Base-by-base conservation (phyloP, 2,113 vertebrate species). In the Dicrurus megarhynchus region DNA sequence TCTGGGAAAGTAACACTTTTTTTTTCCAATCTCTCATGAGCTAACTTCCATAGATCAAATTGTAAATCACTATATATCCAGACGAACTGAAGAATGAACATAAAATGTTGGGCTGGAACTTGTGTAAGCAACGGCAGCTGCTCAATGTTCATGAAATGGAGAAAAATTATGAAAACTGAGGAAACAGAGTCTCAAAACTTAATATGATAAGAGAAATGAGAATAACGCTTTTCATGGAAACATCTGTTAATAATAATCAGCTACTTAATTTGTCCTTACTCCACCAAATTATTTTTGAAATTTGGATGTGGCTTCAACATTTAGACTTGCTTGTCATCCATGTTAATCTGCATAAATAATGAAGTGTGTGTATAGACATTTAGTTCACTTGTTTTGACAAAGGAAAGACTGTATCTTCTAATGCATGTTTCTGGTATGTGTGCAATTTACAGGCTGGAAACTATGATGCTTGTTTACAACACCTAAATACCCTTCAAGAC, bases 401-500 rank as follows among this genome's bases (percentile, higher is more conserved):
- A 47, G 20, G 27, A 35, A 60, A 32, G 33, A 22, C 47, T 73
- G 5, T 80, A 6, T 91, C 85, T 94, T 92, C 73, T 94, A 91
- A 90, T 82, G 23, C 17, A 3, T 35, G 2, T 50, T 95, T 92
- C 90, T 88, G 89, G 8, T 96, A 15, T 93, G 9, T 96, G 42
- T 92, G n/a, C 84, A 10, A 84, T 92, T 97, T 97, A 55, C 90
- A 99, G 99, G 97, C 98, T 94, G 99, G 98, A 89, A 99, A 98
- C 95, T 99, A 99, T 64, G 99, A 99, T 12, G 97, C 98, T 84
- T 99, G 98, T 76, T 98, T 99, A 20, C 98, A 99, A 92, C 98
- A 99, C 52, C 98, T 99, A 8, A 98, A 98, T 73, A 97, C 97
- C 74, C 98, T 99, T 68, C 99, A 99, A 97, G 99, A 99, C 74